Base-by-base conservation (phyloP, 2,113 vertebrate genomes). In the Coptodon bakossiorum region DNA sequence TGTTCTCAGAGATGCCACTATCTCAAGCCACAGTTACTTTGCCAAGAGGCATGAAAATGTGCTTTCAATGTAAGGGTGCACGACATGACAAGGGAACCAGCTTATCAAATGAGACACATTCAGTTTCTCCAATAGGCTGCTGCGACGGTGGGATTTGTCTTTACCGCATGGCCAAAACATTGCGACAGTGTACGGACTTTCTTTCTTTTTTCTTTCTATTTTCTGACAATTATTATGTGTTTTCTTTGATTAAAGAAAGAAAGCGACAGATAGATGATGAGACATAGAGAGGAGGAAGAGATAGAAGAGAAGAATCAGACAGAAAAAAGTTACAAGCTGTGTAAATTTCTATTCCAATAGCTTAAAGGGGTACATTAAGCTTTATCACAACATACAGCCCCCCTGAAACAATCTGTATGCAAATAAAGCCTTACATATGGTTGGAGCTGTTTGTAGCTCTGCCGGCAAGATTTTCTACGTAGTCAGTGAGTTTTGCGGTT, bases 351-450 rank as follows among this genome's bases (percentile, higher is more conserved):
- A 81, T 93, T 91, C 89, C 86, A 94, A 92, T 94, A 94, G 94
- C 93, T 95, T 91, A 86, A 91, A 94, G 94, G 91, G 92, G 86
- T 86, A 94, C 92, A 96, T 96, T 94, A 94, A 90, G 91, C 93
- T 95, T 96, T 93, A 95, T 94, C 91, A 89, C 91, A 93, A 93
- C 87, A 88, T 94, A 93, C 89, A 95, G 91, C 90, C 90, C 90
- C 92, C 88, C 92, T 85, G 89, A 94, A 93, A 94, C 95, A 94
- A 95, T 96, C 92, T 94, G 93, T 94, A 96, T 95, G 95, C 92
- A 95, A 95, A 96, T 96, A 93, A 89, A 89, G 92, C 87, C 90
- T 89, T 95, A 91, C 95, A 92, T 93, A 95, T 93, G 91, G 88
- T 87, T 82, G 81, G 84, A 93, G 91, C 88, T 94, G 86, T 95